Percentiles rank a stretch among this genome's conserved stretches.
Evolutionary conservation across 64 coral and sea anemone genomes (phyloP).

Genomic region (Hydrozoanthus tunicans): DNA sequence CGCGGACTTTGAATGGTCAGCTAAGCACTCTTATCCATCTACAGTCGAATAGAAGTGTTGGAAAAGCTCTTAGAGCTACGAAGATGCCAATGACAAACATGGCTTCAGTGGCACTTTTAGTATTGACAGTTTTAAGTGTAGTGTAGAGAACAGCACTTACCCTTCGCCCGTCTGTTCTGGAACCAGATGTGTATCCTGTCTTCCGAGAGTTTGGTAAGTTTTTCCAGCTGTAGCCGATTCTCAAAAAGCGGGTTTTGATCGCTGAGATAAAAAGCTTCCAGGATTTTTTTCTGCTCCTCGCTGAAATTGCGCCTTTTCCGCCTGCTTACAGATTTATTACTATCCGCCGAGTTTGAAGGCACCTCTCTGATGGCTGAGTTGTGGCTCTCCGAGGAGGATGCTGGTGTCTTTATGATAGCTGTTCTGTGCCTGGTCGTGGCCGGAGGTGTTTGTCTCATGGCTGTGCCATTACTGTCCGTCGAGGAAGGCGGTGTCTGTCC

Average conservation of each 20-base stretch:
- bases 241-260: conserved; percentile 43
- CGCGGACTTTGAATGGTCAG: too few relatives aligned
- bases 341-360: background rate
- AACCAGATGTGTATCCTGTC: conserved; percentile 56
- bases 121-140: background rate
- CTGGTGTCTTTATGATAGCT: background rate
- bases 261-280: conserved; percentile 34
- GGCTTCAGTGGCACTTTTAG: background rate
- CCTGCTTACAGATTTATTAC: background rate
- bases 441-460: too few relatives aligned
- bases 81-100: too few relatives aligned
- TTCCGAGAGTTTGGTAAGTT: conserved; percentile 46
- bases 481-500: too few relatives aligned
- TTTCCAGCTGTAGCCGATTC: conserved; percentile 28
- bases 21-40: too few relatives aligned
- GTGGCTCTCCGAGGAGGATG: background rate
- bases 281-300: conserved; percentile 12
- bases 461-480: too few relatives aligned
- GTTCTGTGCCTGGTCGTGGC: background rate
- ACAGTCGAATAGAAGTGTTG: too few relatives aligned
- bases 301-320: conserved; percentile 31
- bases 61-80: too few relatives aligned
- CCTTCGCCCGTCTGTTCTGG: conserved; percentile 58
- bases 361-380: background rate
- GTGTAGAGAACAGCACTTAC: background rate